A percentile compares a stretch with the other conserved stretches of the same genome.
These are phyloP conservation scores for Campoletis raptor DNA, from an alignment of 2,888 invertebrate species.

Conservation along the genomic window DNA sequence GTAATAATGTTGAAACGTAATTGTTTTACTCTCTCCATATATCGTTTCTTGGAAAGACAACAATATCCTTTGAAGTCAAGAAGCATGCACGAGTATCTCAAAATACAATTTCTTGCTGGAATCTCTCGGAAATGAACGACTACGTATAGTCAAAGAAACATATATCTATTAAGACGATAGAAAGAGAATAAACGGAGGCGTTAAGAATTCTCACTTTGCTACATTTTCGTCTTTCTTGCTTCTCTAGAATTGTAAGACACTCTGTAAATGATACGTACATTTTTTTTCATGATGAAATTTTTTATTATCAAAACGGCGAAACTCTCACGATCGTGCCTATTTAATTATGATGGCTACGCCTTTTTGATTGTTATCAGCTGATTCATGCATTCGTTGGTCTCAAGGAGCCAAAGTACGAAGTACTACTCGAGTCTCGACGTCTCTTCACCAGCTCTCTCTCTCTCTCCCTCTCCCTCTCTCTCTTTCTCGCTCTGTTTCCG, in stretches of 20 bases:
- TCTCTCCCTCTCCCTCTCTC: not conserved
- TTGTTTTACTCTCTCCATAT: not conserved
- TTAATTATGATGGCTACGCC: not conserved
- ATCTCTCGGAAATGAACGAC: slow-evolving; percentile 4
- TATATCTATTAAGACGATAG: slow-evolving; percentile 13
- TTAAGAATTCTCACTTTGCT: slow-evolving; percentile 5
- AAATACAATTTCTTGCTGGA: slow-evolving; percentile 40
- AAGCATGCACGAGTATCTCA: slow-evolving; percentile 46
- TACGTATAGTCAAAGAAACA: not conserved
- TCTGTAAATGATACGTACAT: not conserved
- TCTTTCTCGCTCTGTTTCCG: not conserved
- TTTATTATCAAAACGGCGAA: not conserved
- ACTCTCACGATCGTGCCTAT: not conserved
- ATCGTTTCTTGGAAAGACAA: not conserved
- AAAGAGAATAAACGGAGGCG: slow-evolving; percentile 16
- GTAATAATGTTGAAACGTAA: not conserved
- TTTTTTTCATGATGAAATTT: not conserved
- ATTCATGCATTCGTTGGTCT: slow-evolving; percentile 14
- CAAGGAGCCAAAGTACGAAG: slow-evolving; percentile 15
- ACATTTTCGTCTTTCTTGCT: slow-evolving; percentile 56
- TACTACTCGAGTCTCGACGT: slow-evolving; percentile 37
- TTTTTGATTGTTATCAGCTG: not conserved
- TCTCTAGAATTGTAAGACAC: slow-evolving; percentile 40
- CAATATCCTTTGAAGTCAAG: slow-evolving; percentile 52
- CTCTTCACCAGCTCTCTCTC: not conserved